phyloP scores from a whole-genome alignment of 2,797 vertebrate species.

The Botia kubotai region DNA sequence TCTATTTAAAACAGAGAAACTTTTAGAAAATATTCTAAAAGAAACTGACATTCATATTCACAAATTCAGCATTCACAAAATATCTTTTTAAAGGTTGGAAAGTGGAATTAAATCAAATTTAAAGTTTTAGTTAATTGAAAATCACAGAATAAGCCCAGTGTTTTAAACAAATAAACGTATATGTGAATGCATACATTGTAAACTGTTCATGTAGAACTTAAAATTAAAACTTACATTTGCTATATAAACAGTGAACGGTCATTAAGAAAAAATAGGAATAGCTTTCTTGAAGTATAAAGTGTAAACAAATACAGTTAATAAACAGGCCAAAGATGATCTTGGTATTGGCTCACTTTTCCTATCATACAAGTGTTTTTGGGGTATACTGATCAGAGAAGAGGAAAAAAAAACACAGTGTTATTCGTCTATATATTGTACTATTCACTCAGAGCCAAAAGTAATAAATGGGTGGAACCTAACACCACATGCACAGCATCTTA shows the following conservation, averaged over 20 bases:
- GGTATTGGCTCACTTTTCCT: slow-evolving; percentile 15
- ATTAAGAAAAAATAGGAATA: slow-evolving; percentile 6
- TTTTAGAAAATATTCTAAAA: neutral
- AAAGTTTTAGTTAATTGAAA: neutral
- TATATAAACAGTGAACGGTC: neutral
- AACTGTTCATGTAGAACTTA: no score
- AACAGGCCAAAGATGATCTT: neutral
- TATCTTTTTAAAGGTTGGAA: neutral
- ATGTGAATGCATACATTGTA: neutral
- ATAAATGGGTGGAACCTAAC: neutral
- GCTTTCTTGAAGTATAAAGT: slow-evolving; percentile 30
- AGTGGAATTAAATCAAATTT: neutral
- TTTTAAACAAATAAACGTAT: slow-evolving; percentile 1
- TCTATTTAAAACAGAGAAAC: neutral
- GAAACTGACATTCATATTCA: neutral
- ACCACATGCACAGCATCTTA: neutral
- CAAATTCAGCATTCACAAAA: neutral
- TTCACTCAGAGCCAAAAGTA: slow-evolving; percentile 3
- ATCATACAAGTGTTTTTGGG: no score
- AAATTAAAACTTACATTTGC: neutral
- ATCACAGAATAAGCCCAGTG: neutral
- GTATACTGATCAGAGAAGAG: slow-evolving; percentile 1
- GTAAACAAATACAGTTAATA: slow-evolving; percentile 34
- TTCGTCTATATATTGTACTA: no score
- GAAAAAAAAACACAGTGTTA: slow-evolving; percentile 17